Base-by-base conservation (phyloP, 1,140 invertebrate species). In the Macrocentrus cingulum region DNA sequence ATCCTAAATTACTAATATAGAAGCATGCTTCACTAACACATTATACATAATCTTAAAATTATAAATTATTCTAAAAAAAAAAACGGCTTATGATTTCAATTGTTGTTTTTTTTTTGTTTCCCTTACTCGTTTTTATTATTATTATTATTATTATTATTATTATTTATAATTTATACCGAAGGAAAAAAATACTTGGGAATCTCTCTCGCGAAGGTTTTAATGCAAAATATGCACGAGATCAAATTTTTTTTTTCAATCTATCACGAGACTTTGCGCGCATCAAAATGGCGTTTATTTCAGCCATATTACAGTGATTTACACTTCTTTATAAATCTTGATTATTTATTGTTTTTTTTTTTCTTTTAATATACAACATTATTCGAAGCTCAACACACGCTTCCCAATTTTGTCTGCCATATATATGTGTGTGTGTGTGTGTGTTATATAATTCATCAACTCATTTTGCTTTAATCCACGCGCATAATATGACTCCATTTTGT, bases 11-110 rank as follows among this genome's bases (percentile, higher is more conserved):
- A 74, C 75, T 80, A 79, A 72, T n/a, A 68, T 73, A 75, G 70
- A 79, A 79, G 77, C 75, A 79, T 77, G 76, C 73, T 78, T 74
- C 70, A 69, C 77, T 77, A 77, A 80, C 74, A 77, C 74, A 79
- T 76, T 69, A 76, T 78, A 77, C 68, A 78, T 72, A 66, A 72
- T 62, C 72, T 75, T 77, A 77, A 72, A 75, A 76, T 74, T 76
- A 29, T 29, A 29, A 29, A 5, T 5, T 70, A 70, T 63, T 64
- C 69, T 77, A 74, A 76, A 75, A 74, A 71, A 72, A 75, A 75
- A 72, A 71, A 71, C 71, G 68, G 37, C 22, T 42, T 58, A 56
- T 55, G 41, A 18, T 36, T 41, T 54, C n/a, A n/a, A n/a, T n/a
- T n/a, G n/a, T n/a, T 49, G 2, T 25, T 42, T 20, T 44, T 51